These are phyloP conservation scores for Cephus runcator DNA, from an alignment of 2,888 invertebrate genomes.

Conservation along the genomic window DNA sequence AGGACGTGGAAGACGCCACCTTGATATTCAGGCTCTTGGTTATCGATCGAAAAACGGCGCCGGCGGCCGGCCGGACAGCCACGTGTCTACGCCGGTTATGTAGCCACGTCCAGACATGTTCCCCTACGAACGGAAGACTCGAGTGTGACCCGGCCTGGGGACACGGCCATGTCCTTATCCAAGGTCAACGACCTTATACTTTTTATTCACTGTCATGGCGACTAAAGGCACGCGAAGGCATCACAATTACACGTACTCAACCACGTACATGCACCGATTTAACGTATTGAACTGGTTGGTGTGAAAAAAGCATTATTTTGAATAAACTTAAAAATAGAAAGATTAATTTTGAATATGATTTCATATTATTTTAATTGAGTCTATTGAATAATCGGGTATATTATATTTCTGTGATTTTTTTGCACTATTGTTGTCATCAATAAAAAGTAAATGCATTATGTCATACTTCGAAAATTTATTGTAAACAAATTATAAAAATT, in stretches of 20 bases:
- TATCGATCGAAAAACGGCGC: conserved; percentile 27
- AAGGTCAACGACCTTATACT: conserved; percentile 52
- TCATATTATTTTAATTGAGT: neutral
- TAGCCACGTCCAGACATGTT: conserved; percentile 41
- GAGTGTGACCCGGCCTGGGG: conserved; percentile 61
- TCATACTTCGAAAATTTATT: too few species aligned
- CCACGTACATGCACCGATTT: too few species aligned
- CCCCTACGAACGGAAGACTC: conserved; percentile 57
- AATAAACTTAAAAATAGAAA: neutral
- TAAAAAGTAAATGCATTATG: too few species aligned
- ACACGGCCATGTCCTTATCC: conserved; percentile 55
- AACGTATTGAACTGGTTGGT: too few species aligned
- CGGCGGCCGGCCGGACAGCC: conserved; percentile 14
- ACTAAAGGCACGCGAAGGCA: too few species aligned
- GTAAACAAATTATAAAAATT: neutral
- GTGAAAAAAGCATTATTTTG: neutral
- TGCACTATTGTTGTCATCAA: neutral
- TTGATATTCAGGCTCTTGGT: neutral
- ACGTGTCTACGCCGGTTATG: conserved; percentile 25
- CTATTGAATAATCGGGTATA: neutral
- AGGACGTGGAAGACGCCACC: too few species aligned
- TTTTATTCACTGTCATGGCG: neutral
- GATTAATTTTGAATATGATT: neutral
- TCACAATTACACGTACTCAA: too few species aligned
- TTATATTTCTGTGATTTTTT: neutral